Evolutionary conservation across 2,888 invertebrate genomes (phyloP).

Genomic region (Tribolium freemani): DNA sequence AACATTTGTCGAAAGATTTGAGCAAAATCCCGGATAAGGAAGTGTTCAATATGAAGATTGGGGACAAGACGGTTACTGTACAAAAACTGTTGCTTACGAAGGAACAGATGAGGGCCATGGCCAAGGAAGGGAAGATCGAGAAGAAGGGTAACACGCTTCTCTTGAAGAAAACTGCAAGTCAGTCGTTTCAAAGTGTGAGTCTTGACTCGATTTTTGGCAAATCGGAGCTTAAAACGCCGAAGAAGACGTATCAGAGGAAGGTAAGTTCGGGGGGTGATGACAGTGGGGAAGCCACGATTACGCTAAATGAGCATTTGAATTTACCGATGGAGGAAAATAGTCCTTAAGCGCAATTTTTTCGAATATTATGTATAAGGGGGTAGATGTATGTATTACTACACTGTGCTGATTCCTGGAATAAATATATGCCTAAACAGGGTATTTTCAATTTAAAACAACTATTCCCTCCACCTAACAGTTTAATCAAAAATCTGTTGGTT

Average conservation of each 20-base stretch:
- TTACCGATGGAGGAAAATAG: background rate
- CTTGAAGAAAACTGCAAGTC: conserved; percentile 27
- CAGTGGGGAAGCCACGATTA: background rate
- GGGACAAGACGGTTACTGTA: conserved; percentile 75
- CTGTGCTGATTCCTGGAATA: too few species aligned
- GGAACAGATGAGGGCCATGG: conserved; percentile 77
- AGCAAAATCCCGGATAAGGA: conserved; percentile 60
- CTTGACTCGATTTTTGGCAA: conserved; percentile 22
- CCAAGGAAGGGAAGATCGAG: conserved; percentile 76
- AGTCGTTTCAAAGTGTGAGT: conserved; percentile 30
- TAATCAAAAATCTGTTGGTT: too few species aligned
- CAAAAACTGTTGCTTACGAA: conserved; percentile 78
- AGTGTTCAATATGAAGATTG: conserved; percentile 71
- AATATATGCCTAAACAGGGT: too few species aligned
- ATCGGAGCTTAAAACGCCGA: background rate
- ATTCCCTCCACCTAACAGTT: too few species aligned
- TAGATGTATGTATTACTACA: too few species aligned
- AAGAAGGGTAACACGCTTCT: conserved; percentile 68
- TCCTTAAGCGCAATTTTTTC: background rate
- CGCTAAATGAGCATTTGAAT: conserved; percentile 8
- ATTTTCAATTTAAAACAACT: too few species aligned
- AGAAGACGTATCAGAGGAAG: conserved; percentile 40
- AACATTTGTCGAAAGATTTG: conserved; percentile 45
- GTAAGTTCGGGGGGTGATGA: background rate
- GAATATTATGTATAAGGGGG: too few species aligned